phyloP scores from a whole-genome alignment of 2,113 vertebrate species.

The Sinocyclocheilus maitianheensis region DNA sequence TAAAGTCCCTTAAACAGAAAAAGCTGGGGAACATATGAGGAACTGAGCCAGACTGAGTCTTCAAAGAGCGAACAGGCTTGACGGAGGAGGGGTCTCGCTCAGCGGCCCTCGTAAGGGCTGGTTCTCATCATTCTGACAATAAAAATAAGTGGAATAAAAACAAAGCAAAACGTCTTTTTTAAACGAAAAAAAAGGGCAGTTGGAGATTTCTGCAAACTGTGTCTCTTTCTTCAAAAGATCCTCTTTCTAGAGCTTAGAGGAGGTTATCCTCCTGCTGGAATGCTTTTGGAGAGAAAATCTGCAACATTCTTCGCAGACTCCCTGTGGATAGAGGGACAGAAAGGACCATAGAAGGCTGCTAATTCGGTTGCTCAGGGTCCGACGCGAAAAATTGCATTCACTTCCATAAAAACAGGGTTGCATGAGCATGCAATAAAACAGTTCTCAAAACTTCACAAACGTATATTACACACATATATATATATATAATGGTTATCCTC shows the following conservation, averaged over 20 bases:
- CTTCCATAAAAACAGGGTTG: slow-evolving; percentile 9
- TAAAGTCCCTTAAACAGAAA: slow-evolving; percentile 70
- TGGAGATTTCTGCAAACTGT: slow-evolving; percentile 64
- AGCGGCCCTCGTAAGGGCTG: slow-evolving; percentile 66
- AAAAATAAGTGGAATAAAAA: slow-evolving; percentile 74
- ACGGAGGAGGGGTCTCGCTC: slow-evolving; percentile 62
- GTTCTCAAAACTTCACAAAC: slow-evolving; percentile 14
- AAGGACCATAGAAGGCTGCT: slow-evolving; percentile 53
- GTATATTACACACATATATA: neutral
- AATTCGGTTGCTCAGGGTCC: slow-evolving; percentile 52
- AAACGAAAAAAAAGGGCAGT: slow-evolving; percentile 30
- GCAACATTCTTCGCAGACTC: slow-evolving; percentile 65
- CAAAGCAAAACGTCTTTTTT: slow-evolving; percentile 67
- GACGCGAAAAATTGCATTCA: slow-evolving; percentile 1
- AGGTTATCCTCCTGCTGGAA: slow-evolving; percentile 58
- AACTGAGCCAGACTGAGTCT: slow-evolving; percentile 63
- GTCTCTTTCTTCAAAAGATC: slow-evolving; percentile 51
- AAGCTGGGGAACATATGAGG: slow-evolving; percentile 62
- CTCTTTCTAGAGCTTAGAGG: slow-evolving; percentile 55
- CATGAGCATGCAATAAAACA: slow-evolving; percentile 23
- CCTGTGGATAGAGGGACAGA: slow-evolving; percentile 59
- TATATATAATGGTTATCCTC: neutral
- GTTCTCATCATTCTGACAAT: slow-evolving; percentile 80
- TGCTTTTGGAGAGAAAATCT: slow-evolving; percentile 61
- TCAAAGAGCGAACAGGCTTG: slow-evolving; percentile 70